A percentile compares a stretch with the other conserved stretches of the same genome.
Evolutionary conservation across 1,140 invertebrate genomes (phyloP).

Genomic region (Patella vulgata): DNA sequence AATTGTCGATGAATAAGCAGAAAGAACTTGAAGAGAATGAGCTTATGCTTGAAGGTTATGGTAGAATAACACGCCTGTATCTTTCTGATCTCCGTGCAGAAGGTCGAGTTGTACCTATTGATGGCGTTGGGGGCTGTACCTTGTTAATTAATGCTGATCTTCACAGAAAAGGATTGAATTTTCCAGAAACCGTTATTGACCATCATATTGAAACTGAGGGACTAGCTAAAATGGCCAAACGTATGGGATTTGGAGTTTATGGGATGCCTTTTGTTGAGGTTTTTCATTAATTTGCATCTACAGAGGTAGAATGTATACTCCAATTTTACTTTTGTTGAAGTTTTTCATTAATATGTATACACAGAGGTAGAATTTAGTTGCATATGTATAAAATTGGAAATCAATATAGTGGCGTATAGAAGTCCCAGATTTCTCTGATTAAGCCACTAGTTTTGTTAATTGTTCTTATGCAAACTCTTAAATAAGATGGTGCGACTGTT

Average conservation of each 20-base stretch:
- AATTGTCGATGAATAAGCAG: conserved; percentile 40
- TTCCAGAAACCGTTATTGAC: conserved; percentile 51
- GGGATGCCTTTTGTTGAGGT: conserved; percentile 59
- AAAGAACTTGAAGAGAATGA: conserved; percentile 26
- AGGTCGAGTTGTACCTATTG: conserved; percentile 52
- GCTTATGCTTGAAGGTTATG: conserved; percentile 59
- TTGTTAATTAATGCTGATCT: conserved; percentile 47
- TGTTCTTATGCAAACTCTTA: too few species aligned
- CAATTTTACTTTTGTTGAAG: conserved; percentile 45
- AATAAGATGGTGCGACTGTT: too few species aligned
- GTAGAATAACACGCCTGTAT: conserved; percentile 43
- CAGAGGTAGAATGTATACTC: background rate
- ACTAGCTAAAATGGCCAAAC: conserved; percentile 56
- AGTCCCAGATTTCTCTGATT: too few species aligned
- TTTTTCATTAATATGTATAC: conserved; percentile 40
- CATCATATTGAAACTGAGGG: conserved; percentile 64
- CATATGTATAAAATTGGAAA: background rate
- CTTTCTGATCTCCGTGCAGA: conserved; percentile 53
- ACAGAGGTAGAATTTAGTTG: background rate
- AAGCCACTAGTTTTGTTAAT: too few species aligned
- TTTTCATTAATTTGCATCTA: conserved; percentile 34
- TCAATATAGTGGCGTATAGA: too few species aligned
- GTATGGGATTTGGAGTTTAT: conserved; percentile 49
- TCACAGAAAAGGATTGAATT: conserved; percentile 54
- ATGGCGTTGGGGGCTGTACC: conserved; percentile 61